Base-by-base conservation (phyloP, 2,888 invertebrate genomes). In the Plemyria rubiginata region DNA sequence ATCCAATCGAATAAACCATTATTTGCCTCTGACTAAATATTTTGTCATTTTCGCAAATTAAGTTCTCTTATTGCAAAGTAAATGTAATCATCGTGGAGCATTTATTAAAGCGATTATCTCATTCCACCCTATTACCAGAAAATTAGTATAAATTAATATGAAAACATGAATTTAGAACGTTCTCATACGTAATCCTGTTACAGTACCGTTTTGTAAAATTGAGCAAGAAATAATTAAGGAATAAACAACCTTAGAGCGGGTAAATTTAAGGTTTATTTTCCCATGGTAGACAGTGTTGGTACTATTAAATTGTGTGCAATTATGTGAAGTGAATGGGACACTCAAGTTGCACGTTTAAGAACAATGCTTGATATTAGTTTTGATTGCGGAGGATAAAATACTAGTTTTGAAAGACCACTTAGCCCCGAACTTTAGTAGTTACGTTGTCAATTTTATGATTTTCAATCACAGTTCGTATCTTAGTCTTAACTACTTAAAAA, bases 281-380 rank as follows among this genome's bases (percentile, higher is more conserved):
- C 49, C 29, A 8, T 50, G 36, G 16, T 15, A 11, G 5, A 43
- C 6, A 46, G 43, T 15, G 50, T 49, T 36, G 32, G 46, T 57
- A 52, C 51, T 48, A 53, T 64, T 53, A 63, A 55, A 56, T 59
- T 40, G 46, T 60, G 50, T 54, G 51, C 67, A 60, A 65, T 61
- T 67, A 63, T 63, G 29, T 65, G 64, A 52, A 67, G 51, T 67
- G 50, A 69, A 67, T 68, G 57, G 56, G 32, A 55, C 59, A 46
- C 63, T 56, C 49, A 59, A 64, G 48, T 57, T 58, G 57, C 56
- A 61, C 57, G 54, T 56, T 62, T 45, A 55, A 53, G 61, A 48
- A 61, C 53, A 53, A 62, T 53, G 62, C 62, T 62, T 53, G 57
- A 62, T 53, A 57, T 57, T 56, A 53, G 53, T 62, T 62, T 62